Percentiles rank a stretch among this genome's conserved stretches.
phyloP scores from a whole-genome alignment of 2,888 invertebrate species.

The Belgica antarctica region DNA sequence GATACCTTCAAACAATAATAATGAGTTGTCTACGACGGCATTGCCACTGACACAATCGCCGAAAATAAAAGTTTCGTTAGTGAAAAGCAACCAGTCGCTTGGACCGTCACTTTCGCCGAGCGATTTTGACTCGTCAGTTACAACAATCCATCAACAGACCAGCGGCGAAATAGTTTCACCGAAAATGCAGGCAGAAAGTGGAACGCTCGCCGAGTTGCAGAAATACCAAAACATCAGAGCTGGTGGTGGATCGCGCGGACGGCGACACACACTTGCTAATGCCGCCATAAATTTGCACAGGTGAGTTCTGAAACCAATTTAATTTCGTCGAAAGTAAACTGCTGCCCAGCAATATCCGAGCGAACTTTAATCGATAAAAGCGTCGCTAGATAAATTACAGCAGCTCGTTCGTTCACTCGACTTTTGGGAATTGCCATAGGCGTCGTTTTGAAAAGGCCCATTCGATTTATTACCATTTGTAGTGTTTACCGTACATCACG shows the following conservation, averaged over 20 bases:
- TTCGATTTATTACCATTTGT: no score
- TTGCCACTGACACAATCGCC: slow-evolving; percentile 49
- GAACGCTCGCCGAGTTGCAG: slow-evolving; percentile 85
- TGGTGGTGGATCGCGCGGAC: slow-evolving; percentile 79
- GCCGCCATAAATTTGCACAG: slow-evolving; percentile 63
- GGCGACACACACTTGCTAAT: slow-evolving; percentile 82
- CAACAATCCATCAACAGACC: slow-evolving; percentile 54
- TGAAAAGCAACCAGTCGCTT: slow-evolving; percentile 49
- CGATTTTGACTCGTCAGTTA: slow-evolving; percentile 49
- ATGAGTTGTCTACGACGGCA: slow-evolving; percentile 52
- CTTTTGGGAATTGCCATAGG: no score
- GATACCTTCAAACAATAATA: slow-evolving; percentile 47
- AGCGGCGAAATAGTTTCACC: slow-evolving; percentile 52
- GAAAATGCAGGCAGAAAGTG: slow-evolving; percentile 90
- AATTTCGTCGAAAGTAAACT: no score
- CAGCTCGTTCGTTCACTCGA: no score
- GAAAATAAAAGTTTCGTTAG: slow-evolving; percentile 30
- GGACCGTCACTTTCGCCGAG: slow-evolving; percentile 40
- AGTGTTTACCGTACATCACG: no score
- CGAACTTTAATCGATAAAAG: no score
- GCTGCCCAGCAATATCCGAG: no score
- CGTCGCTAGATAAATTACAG: no score
- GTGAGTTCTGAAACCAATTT: slow-evolving; percentile 61
- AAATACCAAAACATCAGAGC: slow-evolving; percentile 85
- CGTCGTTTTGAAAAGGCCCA: no score